phyloP scores from a whole-genome alignment of 1,140 invertebrate species.

The Drosophila guanche region DNA sequence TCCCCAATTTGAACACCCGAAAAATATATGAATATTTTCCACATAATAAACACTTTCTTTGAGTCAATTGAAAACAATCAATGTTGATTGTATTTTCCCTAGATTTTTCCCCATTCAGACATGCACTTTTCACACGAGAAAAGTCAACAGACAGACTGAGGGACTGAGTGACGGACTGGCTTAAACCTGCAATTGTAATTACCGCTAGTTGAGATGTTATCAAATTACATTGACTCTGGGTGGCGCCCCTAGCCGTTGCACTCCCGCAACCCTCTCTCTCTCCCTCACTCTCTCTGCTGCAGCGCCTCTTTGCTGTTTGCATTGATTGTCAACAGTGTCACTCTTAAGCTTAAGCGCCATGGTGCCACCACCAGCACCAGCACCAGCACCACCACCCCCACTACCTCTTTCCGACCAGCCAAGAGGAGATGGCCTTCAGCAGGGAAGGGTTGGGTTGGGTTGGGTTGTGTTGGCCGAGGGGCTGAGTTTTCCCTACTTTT shows the following conservation, averaged over 20 bases:
- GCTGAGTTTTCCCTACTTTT: constrained; percentile 20
- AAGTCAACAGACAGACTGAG: constrained; percentile 37
- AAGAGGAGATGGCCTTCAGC: constrained; percentile 39
- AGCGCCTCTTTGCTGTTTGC: constrained; percentile 64
- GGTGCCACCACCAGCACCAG: constrained; percentile 58
- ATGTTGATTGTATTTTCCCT: background rate
- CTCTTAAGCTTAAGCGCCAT: constrained; percentile 59
- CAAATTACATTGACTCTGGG: constrained; percentile 66
- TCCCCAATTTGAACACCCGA: no score
- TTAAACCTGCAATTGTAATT: constrained; percentile 78
- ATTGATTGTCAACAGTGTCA: constrained; percentile 78
- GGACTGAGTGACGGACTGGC: constrained; percentile 12
- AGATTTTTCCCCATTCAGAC: constrained; percentile 11
- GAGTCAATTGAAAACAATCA: constrained; percentile 17
- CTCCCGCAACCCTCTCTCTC: background rate
- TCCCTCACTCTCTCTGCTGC: constrained; percentile 13
- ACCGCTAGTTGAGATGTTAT: constrained; percentile 75
- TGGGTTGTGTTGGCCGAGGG: background rate
- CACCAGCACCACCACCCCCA: constrained; percentile 24
- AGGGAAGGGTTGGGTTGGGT: constrained; percentile 11
- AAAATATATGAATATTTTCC: no score
- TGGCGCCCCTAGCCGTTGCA: constrained; percentile 35
- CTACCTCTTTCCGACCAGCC: constrained; percentile 12
- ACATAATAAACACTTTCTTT: background rate
- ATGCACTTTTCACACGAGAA: constrained; percentile 53